A percentile compares a stretch with the other conserved stretches of the same genome.
Conservation (phyloP, 2,888 invertebrate species). For the Amblyteles armatorius region DNA sequence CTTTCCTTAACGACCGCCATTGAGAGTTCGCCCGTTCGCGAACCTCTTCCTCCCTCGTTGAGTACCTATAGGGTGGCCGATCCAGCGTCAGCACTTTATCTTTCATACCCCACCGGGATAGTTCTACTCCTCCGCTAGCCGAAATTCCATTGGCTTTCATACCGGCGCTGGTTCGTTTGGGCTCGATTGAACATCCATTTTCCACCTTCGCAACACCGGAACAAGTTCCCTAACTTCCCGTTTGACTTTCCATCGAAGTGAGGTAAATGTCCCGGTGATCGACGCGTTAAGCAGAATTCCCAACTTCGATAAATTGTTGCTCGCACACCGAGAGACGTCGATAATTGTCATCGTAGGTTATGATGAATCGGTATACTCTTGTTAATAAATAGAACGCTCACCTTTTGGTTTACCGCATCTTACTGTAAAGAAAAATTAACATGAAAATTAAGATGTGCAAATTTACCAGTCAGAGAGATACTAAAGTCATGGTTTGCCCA, state of each 20-base stretch:
- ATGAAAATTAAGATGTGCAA: too few relatives aligned
- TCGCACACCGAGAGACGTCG: too few relatives aligned
- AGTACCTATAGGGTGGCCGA: slow-evolving; percentile 59
- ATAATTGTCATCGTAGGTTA: too few relatives aligned
- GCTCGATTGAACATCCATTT: slow-evolving; percentile 25
- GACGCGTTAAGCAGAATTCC: too few relatives aligned
- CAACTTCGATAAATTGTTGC: too few relatives aligned
- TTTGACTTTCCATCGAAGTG: slow-evolving; percentile 10
- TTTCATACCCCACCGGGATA: slow-evolving; percentile 30
- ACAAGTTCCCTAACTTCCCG: background rate
- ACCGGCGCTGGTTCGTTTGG: slow-evolving; percentile 19
- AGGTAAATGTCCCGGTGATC: too few relatives aligned
- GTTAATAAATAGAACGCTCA: too few relatives aligned
- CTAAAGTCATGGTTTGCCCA: too few relatives aligned
- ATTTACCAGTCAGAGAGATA: too few relatives aligned
- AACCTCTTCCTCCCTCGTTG: slow-evolving; percentile 54
- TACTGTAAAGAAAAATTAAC: too few relatives aligned
- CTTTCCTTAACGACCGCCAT: slow-evolving; percentile 70
- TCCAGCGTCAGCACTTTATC: slow-evolving; percentile 62
- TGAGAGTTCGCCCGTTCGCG: slow-evolving; percentile 68
- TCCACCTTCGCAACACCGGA: slow-evolving; percentile 21
- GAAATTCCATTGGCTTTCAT: slow-evolving; percentile 35
- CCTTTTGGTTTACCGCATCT: too few relatives aligned
- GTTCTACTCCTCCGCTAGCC: slow-evolving; percentile 34
- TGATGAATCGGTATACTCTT: too few relatives aligned